Percentiles rank a stretch among this genome's conserved stretches.
Conservation (phyloP, 2,113 vertebrate species). For the Tricholaema leucomelas region DNA sequence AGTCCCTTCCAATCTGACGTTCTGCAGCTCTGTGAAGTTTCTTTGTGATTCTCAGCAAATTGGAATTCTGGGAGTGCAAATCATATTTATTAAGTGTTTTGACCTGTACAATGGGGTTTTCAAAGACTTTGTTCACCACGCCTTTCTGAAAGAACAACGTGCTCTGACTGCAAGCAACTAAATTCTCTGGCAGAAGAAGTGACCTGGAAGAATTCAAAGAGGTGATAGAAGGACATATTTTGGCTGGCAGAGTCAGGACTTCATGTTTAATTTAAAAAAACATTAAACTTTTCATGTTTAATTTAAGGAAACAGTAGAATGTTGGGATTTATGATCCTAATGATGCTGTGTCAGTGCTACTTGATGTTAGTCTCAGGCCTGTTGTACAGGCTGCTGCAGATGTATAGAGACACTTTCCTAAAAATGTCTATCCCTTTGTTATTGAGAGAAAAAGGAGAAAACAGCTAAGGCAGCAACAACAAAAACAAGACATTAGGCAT, state of each 20-base stretch:
- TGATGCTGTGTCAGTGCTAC: constrained; percentile 57
- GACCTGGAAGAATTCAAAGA: constrained; percentile 62
- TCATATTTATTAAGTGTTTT: neutral
- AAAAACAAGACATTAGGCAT: constrained; percentile 75
- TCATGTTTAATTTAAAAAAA: constrained; percentile 78
- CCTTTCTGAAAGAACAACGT: neutral
- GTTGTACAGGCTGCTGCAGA: constrained; percentile 34
- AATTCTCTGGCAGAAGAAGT: constrained; percentile 24
- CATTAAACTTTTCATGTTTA: constrained; percentile 79
- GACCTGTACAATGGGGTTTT: neutral
- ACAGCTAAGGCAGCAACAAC: constrained; percentile 67
- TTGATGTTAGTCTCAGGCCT: neutral
- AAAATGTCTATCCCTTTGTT: constrained; percentile 21
- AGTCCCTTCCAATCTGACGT: too few species aligned
- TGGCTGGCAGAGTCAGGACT: constrained; percentile 67
- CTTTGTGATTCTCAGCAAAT: constrained; percentile 9
- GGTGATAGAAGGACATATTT: constrained; percentile 66
- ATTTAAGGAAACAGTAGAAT: constrained; percentile 75
- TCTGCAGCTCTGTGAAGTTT: neutral
- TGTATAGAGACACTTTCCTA: neutral
- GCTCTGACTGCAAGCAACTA: neutral
- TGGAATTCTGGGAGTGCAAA: neutral
- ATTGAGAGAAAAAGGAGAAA: constrained; percentile 14
- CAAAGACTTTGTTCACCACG: neutral
- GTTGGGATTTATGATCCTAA: constrained; percentile 71